phyloP scores from a whole-genome alignment of 2,797 vertebrate genomes.

The Oreortyx pictus region DNA sequence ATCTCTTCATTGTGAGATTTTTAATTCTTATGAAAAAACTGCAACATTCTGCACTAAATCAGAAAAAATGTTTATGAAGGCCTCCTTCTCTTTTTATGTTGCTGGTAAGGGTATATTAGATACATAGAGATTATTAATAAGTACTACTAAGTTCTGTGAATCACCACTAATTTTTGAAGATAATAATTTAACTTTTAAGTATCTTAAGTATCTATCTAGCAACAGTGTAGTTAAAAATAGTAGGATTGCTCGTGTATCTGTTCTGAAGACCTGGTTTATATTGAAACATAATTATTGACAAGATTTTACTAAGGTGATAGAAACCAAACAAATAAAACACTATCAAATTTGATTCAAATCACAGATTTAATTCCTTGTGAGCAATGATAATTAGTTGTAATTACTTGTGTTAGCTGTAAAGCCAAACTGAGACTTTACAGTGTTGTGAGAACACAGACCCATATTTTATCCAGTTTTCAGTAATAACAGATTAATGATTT shows the following conservation, averaged over 20 bases:
- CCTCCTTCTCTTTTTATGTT: neutral
- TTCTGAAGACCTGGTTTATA: neutral
- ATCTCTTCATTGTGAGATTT: neutral
- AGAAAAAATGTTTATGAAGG: neutral
- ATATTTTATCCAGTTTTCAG: neutral
- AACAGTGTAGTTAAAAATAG: neutral
- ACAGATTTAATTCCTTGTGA: conserved; percentile 19
- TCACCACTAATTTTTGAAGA: neutral
- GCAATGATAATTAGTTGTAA: neutral
- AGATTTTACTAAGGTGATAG: conserved; percentile 18
- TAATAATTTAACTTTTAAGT: too few relatives aligned
- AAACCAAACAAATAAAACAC: too few relatives aligned
- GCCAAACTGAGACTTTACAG: neutral
- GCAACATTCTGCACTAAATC: neutral
- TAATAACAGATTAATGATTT: neutral
- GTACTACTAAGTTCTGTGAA: neutral
- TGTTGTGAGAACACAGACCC: neutral
- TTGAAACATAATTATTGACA: conserved; percentile 10
- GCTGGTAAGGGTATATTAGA: neutral
- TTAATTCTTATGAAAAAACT: neutral
- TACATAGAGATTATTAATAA: neutral
- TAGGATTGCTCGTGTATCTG: conserved; percentile 11
- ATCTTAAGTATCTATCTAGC: too few relatives aligned
- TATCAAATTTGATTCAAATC: neutral
- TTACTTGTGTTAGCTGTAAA: neutral